Percentiles rank a stretch among this genome's conserved stretches.
Evolutionary conservation across 1,140 invertebrate species (phyloP).

Genomic region (Platyura marginata): DNA sequence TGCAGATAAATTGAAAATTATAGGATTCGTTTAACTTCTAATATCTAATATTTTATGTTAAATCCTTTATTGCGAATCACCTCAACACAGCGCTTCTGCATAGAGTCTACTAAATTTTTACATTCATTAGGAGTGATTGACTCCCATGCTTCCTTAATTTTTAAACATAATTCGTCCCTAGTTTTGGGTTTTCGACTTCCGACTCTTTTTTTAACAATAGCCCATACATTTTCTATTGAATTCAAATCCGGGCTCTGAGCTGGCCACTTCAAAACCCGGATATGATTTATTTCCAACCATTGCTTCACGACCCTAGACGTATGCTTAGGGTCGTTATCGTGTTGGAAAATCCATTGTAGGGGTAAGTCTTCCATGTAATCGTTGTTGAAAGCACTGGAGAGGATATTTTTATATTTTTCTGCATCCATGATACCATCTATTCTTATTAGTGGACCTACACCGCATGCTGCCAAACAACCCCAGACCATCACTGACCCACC

Average conservation of each 20-base stretch:
- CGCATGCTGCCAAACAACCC: conserved; percentile 9
- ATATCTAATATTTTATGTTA: conserved; percentile 14
- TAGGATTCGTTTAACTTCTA: too few relatives aligned
- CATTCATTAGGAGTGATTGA: conserved; percentile 8
- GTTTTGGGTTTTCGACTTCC: conserved; percentile 4
- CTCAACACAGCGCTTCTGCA: conserved; percentile 7
- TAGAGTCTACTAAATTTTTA: conserved; percentile 9
- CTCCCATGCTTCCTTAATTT: conserved; percentile 6
- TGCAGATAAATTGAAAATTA: too few relatives aligned
- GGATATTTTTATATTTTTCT: conserved; percentile 8
- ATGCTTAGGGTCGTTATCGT: conserved; percentile 16
- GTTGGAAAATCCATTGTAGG: conserved; percentile 9
- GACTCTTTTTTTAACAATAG: conserved; percentile 5
- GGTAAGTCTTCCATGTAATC: conserved; percentile 11
- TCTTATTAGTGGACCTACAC: conserved; percentile 7
- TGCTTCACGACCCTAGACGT: conserved; percentile 6
- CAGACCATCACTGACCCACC: conserved; percentile 11
- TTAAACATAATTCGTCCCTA: conserved; percentile 5
- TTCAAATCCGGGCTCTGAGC: conserved; percentile 16
- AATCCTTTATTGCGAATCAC: conserved; percentile 12
- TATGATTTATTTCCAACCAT: conserved; percentile 6
- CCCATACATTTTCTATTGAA: conserved; percentile 17
- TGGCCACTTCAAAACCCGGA: conserved; percentile 13
- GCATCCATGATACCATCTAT: conserved; percentile 9
- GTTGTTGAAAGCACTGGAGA: conserved; percentile 8